Evolutionary conservation across 2,888 invertebrate genomes (phyloP).

Genomic region (Mystacides longicornis): DNA sequence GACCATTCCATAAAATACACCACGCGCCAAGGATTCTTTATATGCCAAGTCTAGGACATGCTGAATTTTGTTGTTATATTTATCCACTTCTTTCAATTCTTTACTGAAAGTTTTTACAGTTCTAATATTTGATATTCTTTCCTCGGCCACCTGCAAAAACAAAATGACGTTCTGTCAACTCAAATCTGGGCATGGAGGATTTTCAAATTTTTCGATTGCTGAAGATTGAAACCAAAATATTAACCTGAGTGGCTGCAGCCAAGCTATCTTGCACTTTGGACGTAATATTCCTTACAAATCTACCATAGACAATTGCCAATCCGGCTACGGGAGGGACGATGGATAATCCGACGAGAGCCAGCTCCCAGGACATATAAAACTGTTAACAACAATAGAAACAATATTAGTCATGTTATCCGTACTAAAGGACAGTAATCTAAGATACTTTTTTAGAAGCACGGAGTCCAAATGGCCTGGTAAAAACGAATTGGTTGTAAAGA

Average conservation of each 20-base stretch:
- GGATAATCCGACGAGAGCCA: conserved; percentile 77
- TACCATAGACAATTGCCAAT: conserved; percentile 73
- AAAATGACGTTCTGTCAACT: not conserved
- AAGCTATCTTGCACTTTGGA: conserved; percentile 66
- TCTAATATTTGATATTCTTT: conserved; percentile 83
- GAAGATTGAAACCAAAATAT: not conserved
- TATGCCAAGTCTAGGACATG: conserved; percentile 71
- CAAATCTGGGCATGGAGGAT: not conserved
- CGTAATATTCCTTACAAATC: conserved; percentile 80
- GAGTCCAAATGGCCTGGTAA: too few species aligned
- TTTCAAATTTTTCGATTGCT: not conserved
- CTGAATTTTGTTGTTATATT: conserved; percentile 61
- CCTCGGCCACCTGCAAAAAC: conserved; percentile 69
- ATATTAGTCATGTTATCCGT: too few species aligned
- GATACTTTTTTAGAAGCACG: too few species aligned
- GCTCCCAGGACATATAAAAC: conserved; percentile 85
- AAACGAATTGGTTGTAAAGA: too few species aligned
- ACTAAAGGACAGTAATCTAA: too few species aligned
- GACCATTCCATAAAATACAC: conserved; percentile 87
- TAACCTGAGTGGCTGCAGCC: conserved; percentile 45
- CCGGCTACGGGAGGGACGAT: conserved; percentile 88
- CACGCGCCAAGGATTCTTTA: conserved; percentile 80
- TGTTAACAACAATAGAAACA: conserved; percentile 34
- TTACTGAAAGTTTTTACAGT: conserved; percentile 91
- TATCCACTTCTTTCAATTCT: conserved; percentile 66